Evolutionary conservation across 2,797 vertebrate species (phyloP).

Genomic region (Miichthys miiuy): DNA sequence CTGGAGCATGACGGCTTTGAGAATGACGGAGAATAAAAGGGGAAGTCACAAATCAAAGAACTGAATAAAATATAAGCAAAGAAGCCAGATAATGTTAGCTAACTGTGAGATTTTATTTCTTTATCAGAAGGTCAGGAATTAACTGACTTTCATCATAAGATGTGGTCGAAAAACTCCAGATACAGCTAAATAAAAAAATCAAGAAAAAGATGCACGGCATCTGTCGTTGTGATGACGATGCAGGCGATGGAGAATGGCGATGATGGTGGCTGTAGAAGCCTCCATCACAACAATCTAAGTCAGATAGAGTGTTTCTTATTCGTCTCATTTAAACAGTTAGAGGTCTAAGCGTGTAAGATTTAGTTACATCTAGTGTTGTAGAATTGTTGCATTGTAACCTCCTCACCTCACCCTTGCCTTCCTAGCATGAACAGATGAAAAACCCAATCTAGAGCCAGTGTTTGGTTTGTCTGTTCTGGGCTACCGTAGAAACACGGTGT

Average conservation of each 20-base stretch:
- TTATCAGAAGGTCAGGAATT: neutral
- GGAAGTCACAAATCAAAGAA: slow-evolving; percentile 27
- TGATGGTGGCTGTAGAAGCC: slow-evolving; percentile 20
- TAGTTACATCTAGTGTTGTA: too few relatives aligned
- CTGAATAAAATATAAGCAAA: slow-evolving; percentile 10
- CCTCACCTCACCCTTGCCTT: too few relatives aligned
- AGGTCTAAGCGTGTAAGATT: neutral
- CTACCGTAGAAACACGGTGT: too few relatives aligned
- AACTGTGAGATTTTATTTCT: neutral
- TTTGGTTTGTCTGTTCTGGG: too few relatives aligned
- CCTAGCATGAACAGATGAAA: neutral
- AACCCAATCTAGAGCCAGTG: too few relatives aligned
- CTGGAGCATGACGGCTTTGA: slow-evolving; percentile 28
- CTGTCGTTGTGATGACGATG: neutral
- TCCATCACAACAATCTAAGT: too few relatives aligned
- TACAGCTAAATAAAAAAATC: neutral
- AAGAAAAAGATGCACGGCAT: neutral
- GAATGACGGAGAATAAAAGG: slow-evolving; percentile 13
- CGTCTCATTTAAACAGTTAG: neutral
- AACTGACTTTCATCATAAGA: too few relatives aligned
- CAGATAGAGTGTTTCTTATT: too few relatives aligned
- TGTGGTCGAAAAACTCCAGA: neutral
- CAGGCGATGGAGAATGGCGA: neutral
- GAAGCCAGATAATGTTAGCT: neutral
- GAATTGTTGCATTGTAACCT: too few relatives aligned